Evolutionary conservation across 2,888 invertebrate genomes (phyloP), one percentile per base, ranked within the genome.

Genomic region (Empis livida): DNA sequence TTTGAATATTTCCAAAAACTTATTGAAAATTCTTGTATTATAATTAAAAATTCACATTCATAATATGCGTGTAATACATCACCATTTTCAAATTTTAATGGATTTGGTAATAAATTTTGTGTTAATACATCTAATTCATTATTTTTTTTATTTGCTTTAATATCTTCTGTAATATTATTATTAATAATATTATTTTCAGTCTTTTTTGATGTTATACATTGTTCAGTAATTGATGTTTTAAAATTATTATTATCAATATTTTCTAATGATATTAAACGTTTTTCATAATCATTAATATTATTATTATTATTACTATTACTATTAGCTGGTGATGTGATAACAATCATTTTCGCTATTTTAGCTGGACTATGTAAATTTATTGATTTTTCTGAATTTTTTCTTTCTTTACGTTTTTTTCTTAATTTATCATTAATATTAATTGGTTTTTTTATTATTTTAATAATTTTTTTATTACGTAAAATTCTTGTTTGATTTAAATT

Each of bases 1-100:
- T 61, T 63, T 3, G 61, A 60, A 47, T 58, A 63, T 49, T 68
- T 68, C 68, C 68, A 68, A 49, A 66, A 68, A 15, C 61, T 61
- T 3, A 68, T 51, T 38, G 57, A 45, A 15, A 50, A 53, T 44
- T 67, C 64, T 48, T 68, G 68, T 35, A 68, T 54, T 9, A 63
- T 61, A 40, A 67, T 62, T 0, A 68, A 57, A 44, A 65, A 57
- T 38, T 68, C 67, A 40, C 62, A 49, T 46, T 65, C 66, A 43
- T 61, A 65, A 46, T 59, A 68, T 27, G 64, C 60, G 39, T 65
- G 59, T 5, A 64, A 48, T 13, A 68, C 64, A 17, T 45, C 37
- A 9, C 68, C 68, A 45, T 64, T 48, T 42, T 60, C 59, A 9
- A 54, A 42, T 39, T 61, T 57, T 32, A 68, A 55, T 15, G 68